Percentiles rank a stretch among this genome's conserved stretches.
Evolutionary conservation across 2,113 vertebrate genomes (phyloP).

Genomic region (Petrocephalus zakoni): DNA sequence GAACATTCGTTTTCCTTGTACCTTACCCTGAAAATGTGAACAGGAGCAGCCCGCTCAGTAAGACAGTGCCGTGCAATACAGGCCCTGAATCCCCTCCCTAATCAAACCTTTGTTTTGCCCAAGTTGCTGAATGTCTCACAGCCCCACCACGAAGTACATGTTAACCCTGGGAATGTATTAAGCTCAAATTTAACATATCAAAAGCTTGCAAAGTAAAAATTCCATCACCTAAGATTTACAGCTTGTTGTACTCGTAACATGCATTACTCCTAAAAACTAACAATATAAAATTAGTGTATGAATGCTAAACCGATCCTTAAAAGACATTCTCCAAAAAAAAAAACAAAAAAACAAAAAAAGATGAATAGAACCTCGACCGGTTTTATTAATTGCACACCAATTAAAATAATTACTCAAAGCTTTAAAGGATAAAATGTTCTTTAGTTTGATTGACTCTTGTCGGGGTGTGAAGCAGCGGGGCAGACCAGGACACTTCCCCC

Average conservation of each 20-base stretch:
- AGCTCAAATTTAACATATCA: neutral
- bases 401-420: neutral
- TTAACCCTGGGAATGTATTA: neutral
- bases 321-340: neutral
- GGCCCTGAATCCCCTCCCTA: neutral
- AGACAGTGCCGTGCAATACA: neutral
- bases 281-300: neutral
- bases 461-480: neutral
- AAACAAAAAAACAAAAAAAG: no score
- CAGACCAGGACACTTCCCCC: neutral
- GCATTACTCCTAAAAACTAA: neutral
- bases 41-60: neutral
- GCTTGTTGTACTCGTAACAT: neutral
- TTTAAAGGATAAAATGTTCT: neutral
- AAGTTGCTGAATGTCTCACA: neutral
- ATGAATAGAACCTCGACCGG: neutral
- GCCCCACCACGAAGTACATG: neutral
- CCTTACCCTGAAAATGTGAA: neutral
- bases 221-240: neutral
- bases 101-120: neutral
- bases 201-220: neutral
- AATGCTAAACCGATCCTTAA: neutral
- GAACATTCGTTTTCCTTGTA: neutral
- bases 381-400: constrained; percentile 6
- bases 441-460: neutral